Evolutionary conservation across 2,113 vertebrate genomes (phyloP).

Genomic region (Cynoglossus semilaevis): DNA sequence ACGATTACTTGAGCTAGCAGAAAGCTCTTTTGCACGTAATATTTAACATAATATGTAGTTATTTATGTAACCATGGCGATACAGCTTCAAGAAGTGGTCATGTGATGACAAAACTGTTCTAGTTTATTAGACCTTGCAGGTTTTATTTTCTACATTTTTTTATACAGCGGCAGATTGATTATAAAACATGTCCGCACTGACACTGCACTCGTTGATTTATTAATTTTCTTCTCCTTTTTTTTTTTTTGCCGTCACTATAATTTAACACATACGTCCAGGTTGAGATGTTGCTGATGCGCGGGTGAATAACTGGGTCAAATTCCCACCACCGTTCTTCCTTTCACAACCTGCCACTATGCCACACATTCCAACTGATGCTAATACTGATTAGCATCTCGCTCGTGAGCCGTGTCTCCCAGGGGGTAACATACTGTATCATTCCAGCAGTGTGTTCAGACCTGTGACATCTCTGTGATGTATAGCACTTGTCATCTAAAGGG

Average conservation of each 20-base stretch:
- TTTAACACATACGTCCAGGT: neutral
- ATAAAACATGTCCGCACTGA: too few relatives aligned
- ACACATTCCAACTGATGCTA: slow-evolving; percentile 31
- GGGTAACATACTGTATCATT: slow-evolving; percentile 53
- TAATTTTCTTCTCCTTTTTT: neutral
- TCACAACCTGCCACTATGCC: slow-evolving; percentile 13
- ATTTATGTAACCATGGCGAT: too few relatives aligned
- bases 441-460: slow-evolving; percentile 22
- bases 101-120: too few relatives aligned
- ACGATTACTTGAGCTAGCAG: too few relatives aligned
- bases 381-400: slow-evolving; percentile 56
- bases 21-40: too few relatives aligned
- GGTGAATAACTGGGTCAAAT: slow-evolving; percentile 7
- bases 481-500: too few relatives aligned
- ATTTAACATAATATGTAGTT: too few relatives aligned
- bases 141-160: too few relatives aligned
- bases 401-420: slow-evolving; percentile 33
- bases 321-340: slow-evolving; percentile 13
- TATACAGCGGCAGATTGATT: too few relatives aligned
- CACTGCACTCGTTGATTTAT: neutral
- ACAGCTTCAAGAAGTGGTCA: too few relatives aligned
- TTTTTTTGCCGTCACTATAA: too few relatives aligned
- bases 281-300: neutral
- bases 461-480: slow-evolving; percentile 32
- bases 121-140: too few relatives aligned